Evolutionary conservation across 92 coral and sea anemone species (phyloP), one percentile per base, ranked within the genome.

Genomic region (Parazoanthus darwini): DNA sequence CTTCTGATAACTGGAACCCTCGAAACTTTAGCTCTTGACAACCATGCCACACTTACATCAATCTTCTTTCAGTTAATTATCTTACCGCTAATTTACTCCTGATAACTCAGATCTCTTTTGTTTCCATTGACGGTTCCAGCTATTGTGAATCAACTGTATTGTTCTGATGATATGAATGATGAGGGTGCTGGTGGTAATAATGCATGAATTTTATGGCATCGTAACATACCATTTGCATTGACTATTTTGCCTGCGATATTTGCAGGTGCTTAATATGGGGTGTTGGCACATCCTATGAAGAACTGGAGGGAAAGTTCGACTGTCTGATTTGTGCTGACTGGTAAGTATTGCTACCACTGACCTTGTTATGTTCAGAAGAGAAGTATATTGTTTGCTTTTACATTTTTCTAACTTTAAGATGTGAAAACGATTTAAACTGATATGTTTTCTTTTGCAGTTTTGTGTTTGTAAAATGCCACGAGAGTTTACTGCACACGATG

Each of bases 281-380:
- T 71, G 92, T 74, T 71, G 33, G 86, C 56, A 74, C 76, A 8
- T 86, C 81, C 65, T 79, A 82, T 5, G 79, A 84, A 74, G 93
- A 91, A n/a, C 46, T 93, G 29, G 65, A 83, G 79, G 88, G 86
- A 42, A 85, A 75, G 83, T 96, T 91, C 90, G 97, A 96, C 89
- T 90, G 89, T 15, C 85, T 96, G 13, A 91, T 96, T 78, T 87
- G 92, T 79, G 94, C 95, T 20, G 98, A 96, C 86, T 96, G 98
- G 96, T 93, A 86, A 76, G 95, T 54, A 10, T 25, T 68, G 50
- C 74, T 35, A 5, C 1, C 42, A 3, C 78, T 36, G 78, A 36
- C 42, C 78, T 74, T 74, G 22, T 14, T 29, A 18, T 74, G 1
- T 36, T 29, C 59, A 11, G 59, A 11, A 13, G 13, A 13, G 14